These are phyloP conservation scores for Characodon lateralis DNA, from an alignment of 2,797 vertebrate genomes.

Conservation along the genomic window DNA sequence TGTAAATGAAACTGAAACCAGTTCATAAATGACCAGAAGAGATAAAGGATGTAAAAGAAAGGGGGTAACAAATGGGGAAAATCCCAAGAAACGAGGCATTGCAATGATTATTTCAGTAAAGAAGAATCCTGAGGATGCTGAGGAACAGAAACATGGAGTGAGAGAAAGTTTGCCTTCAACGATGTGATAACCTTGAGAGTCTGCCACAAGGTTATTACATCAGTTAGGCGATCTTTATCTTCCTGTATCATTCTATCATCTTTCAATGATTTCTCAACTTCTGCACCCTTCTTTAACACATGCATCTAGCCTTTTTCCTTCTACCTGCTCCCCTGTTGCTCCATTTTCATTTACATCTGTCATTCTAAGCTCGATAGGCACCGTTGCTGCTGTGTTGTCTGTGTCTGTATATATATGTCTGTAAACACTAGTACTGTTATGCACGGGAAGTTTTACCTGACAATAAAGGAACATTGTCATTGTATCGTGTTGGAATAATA, in stretches of 20 bases:
- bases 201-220: slow-evolving; percentile 23
- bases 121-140: slow-evolving; percentile 10
- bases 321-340: background rate
- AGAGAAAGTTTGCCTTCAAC: slow-evolving; percentile 6
- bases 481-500: background rate
- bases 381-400: background rate
- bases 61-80: background rate
- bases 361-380: background rate
- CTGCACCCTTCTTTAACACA: background rate
- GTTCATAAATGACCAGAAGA: background rate
- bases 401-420: no score
- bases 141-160: slow-evolving; percentile 1
- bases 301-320: background rate
- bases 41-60: background rate
- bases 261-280: slow-evolving; percentile 2
- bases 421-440: no score
- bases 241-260: background rate
- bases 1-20: background rate
- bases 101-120: background rate
- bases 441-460: no score
- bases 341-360: background rate
- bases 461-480: no score
- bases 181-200: slow-evolving; percentile 9
- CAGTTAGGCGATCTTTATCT: slow-evolving; percentile 16
- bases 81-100: background rate